Percentiles rank a stretch among this genome's conserved stretches.
Evolutionary conservation across 2,888 invertebrate genomes (phyloP).

Genomic region (Epistrophe grossulariae): DNA sequence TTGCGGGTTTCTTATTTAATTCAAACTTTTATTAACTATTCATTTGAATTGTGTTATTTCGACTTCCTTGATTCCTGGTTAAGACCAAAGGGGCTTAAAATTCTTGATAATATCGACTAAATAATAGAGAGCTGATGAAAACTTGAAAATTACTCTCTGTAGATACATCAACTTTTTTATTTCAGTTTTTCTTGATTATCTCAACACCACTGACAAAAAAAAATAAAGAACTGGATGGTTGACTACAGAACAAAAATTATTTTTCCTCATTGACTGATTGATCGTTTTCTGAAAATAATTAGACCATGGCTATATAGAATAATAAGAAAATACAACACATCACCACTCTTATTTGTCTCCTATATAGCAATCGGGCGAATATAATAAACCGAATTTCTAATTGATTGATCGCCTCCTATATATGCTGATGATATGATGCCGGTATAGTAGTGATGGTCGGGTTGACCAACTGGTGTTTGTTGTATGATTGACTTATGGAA

Average conservation of each 20-base stretch:
- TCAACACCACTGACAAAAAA: neutral
- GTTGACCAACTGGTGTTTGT: slow-evolving; percentile 74
- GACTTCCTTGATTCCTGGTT: neutral
- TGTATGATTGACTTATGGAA: slow-evolving; percentile 53
- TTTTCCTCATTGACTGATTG: slow-evolving; percentile 54
- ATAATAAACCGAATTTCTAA: slow-evolving; percentile 72
- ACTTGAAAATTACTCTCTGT: slow-evolving; percentile 66
- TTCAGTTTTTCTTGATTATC: slow-evolving; percentile 53
- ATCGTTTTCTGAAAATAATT: slow-evolving; percentile 68
- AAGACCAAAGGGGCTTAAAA: neutral
- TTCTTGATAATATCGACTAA: neutral
- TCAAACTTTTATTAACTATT: slow-evolving; percentile 63
- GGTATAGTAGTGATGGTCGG: slow-evolving; percentile 49
- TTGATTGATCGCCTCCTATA: slow-evolving; percentile 66
- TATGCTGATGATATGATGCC: slow-evolving; percentile 57
- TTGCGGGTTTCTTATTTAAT: slow-evolving; percentile 44
- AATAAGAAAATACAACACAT: neutral
- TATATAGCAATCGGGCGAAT: slow-evolving; percentile 52
- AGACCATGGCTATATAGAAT: slow-evolving; percentile 37
- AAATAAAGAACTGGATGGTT: neutral
- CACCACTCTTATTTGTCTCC: slow-evolving; percentile 30
- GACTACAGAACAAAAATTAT: slow-evolving; percentile 5
- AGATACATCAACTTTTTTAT: slow-evolving; percentile 67
- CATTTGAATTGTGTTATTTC: slow-evolving; percentile 44
- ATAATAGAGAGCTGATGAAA: slow-evolving; percentile 20